Evolutionary conservation across 2,113 vertebrate genomes (phyloP), one percentile per base, ranked within the genome.

Genomic region (Hassar affinis): DNA sequence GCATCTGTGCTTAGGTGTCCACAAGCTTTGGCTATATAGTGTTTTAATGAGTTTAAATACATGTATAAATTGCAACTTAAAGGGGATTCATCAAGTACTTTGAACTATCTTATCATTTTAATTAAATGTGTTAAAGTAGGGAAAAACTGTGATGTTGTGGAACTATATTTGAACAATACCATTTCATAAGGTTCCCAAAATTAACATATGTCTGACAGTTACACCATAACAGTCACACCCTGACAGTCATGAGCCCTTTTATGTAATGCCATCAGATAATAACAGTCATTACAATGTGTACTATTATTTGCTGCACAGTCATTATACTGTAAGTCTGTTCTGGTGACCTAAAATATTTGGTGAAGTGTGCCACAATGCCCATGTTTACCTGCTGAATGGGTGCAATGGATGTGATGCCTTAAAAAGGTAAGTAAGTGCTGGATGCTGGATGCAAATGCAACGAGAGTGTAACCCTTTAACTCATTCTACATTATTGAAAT

Each of bases 271-370:
- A 77, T 83, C 66, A 82, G 38, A 38, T 82, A 82, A 82, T 82
- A 74, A 82, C 69, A 82, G 82, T 83, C 33, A 83, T 83, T 83
- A 78, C 49, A 57, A 68, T 30, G 74, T 78, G 35, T 30, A 83
- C 82, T 83, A 54, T 83, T 64, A 83, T 83, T 83, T 68, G 35
- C 61, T 78, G 57, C 35, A 45, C 74, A n/a, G 74, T 83, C 61
- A 83, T 83, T 83, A 83, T 68, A 54, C 47, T 15, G 25, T 61
- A 83, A 62, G 74, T 56, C 33, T 78, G 74, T 83, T 68, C 68
- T 56, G 82, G 61, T 78, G 30, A 52, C 45, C 61, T 62, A 83
- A 78, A 77, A 78, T 78, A 83, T 49, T 54, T 68, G 61, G 47
- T 25, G n/a, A 74, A 27, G 27, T 42, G 25, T 59, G 49, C 30